phyloP scores from a whole-genome alignment of 2,888 invertebrate genomes.

The Monoplex corrugatus region DNA sequence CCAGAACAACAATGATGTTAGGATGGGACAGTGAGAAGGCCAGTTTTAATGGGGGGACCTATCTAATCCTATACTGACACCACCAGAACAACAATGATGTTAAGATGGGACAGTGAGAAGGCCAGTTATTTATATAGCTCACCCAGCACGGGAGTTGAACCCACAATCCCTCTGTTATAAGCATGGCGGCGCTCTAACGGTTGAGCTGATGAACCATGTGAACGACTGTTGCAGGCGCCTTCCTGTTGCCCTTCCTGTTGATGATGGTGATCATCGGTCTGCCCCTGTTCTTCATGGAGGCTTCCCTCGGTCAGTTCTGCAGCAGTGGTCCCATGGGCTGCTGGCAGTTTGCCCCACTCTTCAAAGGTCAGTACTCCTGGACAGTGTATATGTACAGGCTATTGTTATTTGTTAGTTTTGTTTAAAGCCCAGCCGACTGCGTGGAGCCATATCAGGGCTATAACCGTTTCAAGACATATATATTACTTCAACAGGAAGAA shows the following conservation, averaged over 20 bases:
- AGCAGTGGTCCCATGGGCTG: constrained; percentile 81
- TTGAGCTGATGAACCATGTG: not conserved
- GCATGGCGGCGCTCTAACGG: too few species aligned
- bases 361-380: constrained; percentile 74
- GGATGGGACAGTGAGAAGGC: too few species aligned
- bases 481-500: too few species aligned
- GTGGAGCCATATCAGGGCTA: too few species aligned
- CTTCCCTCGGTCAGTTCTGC: constrained; percentile 80
- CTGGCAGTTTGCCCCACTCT: constrained; percentile 80
- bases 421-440: too few species aligned
- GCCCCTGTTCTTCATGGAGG: constrained; percentile 80
- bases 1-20: too few species aligned
- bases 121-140: not conserved
- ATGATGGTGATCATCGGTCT: constrained; percentile 80
- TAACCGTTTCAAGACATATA: too few species aligned
- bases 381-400: not conserved
- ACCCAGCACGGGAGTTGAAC: not conserved
- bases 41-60: too few species aligned
- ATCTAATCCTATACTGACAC: not conserved
- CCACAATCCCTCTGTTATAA: not conserved
- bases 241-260: constrained; percentile 79
- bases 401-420: too few species aligned
- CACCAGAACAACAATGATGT: too few species aligned
- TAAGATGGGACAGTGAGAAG: not conserved
- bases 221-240: constrained; percentile 72